Base-by-base conservation (phyloP, 2,888 invertebrate genomes). In the Aethes cnicana region DNA sequence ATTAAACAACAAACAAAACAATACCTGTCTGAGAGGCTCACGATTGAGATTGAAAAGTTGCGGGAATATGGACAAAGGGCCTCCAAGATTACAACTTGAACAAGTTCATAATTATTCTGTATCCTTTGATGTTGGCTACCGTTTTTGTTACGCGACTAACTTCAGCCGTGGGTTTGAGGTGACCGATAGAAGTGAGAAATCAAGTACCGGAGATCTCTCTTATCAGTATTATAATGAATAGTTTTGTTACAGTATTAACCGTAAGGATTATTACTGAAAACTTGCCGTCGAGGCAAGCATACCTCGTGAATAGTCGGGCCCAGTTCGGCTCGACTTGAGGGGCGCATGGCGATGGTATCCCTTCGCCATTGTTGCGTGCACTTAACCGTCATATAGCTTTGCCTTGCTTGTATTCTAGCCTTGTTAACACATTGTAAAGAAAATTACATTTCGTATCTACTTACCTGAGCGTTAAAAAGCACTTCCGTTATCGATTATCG, bases 381-480 rank as follows among this genome's bases (percentile, higher is more conserved):
- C 83, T 85, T 87, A 84, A 86, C 78, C 79, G 81, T 79, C 84
- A 82, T 79, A 79, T 62, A 74, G 74, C 75, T 71, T 73, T 69
- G 62, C 60, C 64, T 52, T 49, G 43, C 69, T 77, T 77, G 73
- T 72, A 72, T 74, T 74, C 68, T 74, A 74, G 71, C 74, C 87
- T 88, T 88, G 88, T 88, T 89, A 88, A 86, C 88, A 88, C 85
- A 80, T 84, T 82, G 84, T 87, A 82, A 78, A 84, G 86, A 84
- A 87, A 88, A 88, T 86, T 85, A 87, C 84, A 79, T 85, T 85
- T 82, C 44, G 37, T 44, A 52, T 83, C 84, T 77, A 81, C 77
- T 72, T 77, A 80, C 76, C 74, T 72, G 74, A 77, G 72, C 75
- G 72, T 75, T 79, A 74, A 81, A 77, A 74, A 75, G 70, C 69